Conservation (phyloP, 2,797 vertebrate species). For the Macroramphosus scolopax region DNA sequence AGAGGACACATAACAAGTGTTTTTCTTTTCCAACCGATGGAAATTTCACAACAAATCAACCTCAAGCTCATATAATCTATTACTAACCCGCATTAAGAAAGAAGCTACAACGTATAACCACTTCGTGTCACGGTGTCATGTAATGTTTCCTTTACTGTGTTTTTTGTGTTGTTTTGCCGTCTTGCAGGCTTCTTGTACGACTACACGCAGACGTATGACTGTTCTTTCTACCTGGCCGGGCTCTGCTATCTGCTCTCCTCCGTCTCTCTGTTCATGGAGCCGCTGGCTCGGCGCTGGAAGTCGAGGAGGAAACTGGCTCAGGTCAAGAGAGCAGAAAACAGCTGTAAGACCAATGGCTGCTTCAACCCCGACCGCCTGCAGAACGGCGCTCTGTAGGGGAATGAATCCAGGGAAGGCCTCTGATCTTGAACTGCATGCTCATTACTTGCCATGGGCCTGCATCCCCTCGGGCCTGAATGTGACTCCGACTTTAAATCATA, state of each 20-base stretch:
- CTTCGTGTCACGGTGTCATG: too few species aligned
- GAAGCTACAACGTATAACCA: too few species aligned
- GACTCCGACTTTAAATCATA: constrained; percentile 37
- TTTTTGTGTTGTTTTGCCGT: constrained; percentile 11
- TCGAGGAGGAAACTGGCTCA: constrained; percentile 57
- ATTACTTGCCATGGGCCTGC: constrained; percentile 26
- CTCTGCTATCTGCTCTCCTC: constrained; percentile 89
- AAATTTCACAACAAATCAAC: too few species aligned
- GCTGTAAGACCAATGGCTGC: constrained; percentile 73
- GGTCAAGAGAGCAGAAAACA: constrained; percentile 56
- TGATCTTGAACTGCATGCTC: constrained; percentile 45
- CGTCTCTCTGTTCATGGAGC: constrained; percentile 87
- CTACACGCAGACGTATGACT: constrained; percentile 87
- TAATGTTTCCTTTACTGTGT: not conserved
- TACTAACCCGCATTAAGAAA: too few species aligned
- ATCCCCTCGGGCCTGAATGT: constrained; percentile 33
- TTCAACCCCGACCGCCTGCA: constrained; percentile 66
- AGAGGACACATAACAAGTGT: too few species aligned
- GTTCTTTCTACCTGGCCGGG: constrained; percentile 92
- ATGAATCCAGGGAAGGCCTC: constrained; percentile 44
- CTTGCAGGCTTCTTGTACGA: constrained; percentile 89
- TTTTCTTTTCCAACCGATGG: too few species aligned
- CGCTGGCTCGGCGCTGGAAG: constrained; percentile 82
- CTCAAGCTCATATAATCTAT: too few species aligned
- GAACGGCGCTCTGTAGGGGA: constrained; percentile 68